These are phyloP conservation scores for Cylas formicarius DNA, from an alignment of 1,140 invertebrate genomes.

Conservation along the genomic window DNA sequence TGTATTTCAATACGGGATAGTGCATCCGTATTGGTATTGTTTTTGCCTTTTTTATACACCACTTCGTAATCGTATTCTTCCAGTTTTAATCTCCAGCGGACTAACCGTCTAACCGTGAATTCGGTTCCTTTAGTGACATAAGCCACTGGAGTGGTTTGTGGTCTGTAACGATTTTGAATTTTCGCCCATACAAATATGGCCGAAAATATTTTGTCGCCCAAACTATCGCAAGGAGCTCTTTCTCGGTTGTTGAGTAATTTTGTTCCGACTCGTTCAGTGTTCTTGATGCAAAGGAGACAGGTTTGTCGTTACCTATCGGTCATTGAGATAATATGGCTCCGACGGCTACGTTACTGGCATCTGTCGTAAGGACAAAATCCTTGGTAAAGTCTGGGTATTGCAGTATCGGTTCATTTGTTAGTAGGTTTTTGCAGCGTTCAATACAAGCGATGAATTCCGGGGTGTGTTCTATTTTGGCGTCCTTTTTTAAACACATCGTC, in stretches of 20 bases:
- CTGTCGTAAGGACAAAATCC: constrained; percentile 37
- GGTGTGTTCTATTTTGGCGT: no score
- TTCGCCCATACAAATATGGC: constrained; percentile 6
- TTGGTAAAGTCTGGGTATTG: constrained; percentile 35
- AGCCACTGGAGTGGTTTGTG: constrained; percentile 17
- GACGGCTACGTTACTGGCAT: constrained; percentile 32
- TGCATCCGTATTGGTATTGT: no score
- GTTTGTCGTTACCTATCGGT: neutral
- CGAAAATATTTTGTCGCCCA: constrained; percentile 9
- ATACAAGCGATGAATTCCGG: no score
- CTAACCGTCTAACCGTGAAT: constrained; percentile 9
- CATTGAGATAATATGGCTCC: constrained; percentile 16
- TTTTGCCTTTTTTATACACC: neutral
- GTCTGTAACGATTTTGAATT: constrained; percentile 13
- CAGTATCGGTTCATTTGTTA: constrained; percentile 21
- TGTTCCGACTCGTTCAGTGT: constrained; percentile 6
- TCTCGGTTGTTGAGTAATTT: constrained; percentile 11
- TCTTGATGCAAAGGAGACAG: constrained; percentile 6
- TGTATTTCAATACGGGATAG: no score
- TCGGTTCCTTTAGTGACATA: constrained; percentile 15
- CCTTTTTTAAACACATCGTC: constrained; percentile 9
- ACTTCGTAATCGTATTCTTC: constrained; percentile 15
- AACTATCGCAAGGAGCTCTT: constrained; percentile 6
- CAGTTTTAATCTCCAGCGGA: constrained; percentile 11
- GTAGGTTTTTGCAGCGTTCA: no score